These are phyloP conservation scores for Calameuta idolon DNA, from an alignment of 2,888 invertebrate species.

Conservation along the genomic window DNA sequence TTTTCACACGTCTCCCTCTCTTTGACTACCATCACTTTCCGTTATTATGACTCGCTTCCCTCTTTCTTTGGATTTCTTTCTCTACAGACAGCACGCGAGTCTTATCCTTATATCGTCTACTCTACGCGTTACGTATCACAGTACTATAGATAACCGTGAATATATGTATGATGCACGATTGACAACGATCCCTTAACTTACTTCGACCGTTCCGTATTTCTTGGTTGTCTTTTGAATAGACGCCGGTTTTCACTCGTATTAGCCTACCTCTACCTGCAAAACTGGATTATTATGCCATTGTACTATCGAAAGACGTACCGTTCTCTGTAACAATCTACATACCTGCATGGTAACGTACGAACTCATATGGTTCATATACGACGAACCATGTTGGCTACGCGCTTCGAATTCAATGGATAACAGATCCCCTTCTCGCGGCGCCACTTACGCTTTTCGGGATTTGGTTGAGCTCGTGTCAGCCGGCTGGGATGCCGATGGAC, in stretches of 20 bases:
- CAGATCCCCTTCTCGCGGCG: not conserved
- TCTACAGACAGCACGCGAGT: not conserved
- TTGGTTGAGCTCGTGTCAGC: not conserved
- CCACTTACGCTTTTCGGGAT: not conserved
- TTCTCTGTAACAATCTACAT: not conserved
- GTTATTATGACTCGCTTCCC: not conserved
- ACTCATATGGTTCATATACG: not conserved
- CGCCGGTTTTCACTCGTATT: not conserved
- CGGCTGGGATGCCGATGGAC: not conserved
- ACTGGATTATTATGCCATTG: not conserved
- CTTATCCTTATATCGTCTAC: not conserved
- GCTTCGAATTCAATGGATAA: not conserved
- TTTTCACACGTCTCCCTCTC: conserved; percentile 25
- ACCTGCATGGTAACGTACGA: not conserved
- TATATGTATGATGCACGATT: not conserved
- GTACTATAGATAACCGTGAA: not conserved
- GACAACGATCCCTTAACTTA: not conserved
- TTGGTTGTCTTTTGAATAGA: not conserved
- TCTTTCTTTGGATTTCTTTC: not conserved
- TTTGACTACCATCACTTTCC: conserved; percentile 2
- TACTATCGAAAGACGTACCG: not conserved
- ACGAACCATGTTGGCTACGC: not conserved
- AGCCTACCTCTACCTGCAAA: not conserved
- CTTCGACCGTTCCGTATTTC: not conserved
- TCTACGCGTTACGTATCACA: not conserved